A percentile compares a stretch with the other conserved stretches of the same genome.
Evolutionary conservation across 2,888 invertebrate genomes (phyloP).

Genomic region (Hyppa rectilinea): DNA sequence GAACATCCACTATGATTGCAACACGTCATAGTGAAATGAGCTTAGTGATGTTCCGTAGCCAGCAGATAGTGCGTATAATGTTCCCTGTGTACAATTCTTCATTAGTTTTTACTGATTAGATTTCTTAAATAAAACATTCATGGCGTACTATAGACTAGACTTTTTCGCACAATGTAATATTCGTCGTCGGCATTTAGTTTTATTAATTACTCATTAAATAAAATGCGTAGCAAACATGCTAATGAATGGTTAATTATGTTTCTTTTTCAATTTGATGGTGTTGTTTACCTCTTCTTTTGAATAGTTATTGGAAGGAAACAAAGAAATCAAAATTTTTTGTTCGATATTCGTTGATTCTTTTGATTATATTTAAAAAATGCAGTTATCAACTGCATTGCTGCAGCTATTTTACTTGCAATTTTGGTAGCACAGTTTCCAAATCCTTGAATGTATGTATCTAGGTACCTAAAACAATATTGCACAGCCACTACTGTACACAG

Average conservation of each 20-base stretch:
- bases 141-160: not conserved
- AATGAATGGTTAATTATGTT: not conserved
- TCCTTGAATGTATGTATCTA: not conserved
- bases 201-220: not conserved
- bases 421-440: too few species aligned
- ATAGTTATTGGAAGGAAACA: not conserved
- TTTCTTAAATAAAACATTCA: not conserved
- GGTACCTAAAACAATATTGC: constrained; percentile 22
- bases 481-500: constrained; percentile 23
- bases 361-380: not conserved
- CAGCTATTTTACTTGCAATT: too few species aligned
- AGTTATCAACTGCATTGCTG: not conserved
- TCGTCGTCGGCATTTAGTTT: not conserved
- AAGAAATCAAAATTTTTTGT: not conserved
- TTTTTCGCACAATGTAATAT: constrained; percentile 22
- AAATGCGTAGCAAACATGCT: not conserved
- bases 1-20: not conserved
- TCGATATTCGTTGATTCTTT: not conserved
- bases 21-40: constrained; percentile 19
- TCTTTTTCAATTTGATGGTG: not conserved
- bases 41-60: constrained; percentile 11
- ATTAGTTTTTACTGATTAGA: constrained; percentile 12
- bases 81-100: not conserved
- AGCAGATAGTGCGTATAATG: constrained; percentile 1
- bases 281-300: not conserved